Conservation (phyloP, 1,140 invertebrate genomes). For the Holcopasites calliopsidis region DNA sequence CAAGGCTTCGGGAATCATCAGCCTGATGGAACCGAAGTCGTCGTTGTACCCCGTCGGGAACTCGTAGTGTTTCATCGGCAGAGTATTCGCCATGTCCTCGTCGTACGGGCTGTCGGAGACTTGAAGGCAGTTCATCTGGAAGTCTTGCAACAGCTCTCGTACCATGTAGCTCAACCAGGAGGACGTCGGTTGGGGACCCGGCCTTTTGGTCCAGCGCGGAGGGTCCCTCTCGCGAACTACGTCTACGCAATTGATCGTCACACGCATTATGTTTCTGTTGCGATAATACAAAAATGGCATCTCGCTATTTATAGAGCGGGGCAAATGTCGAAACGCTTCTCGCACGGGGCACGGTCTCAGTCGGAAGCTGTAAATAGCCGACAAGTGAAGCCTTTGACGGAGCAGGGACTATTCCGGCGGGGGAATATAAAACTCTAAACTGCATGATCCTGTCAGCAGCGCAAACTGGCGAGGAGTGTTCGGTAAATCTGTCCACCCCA, state of each 20-base stretch:
- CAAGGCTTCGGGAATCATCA: conserved; percentile 93
- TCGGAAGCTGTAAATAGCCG: background rate
- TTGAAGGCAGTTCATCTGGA: conserved; percentile 89
- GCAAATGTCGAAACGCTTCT: too few species aligned
- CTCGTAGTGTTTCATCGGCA: conserved; percentile 94
- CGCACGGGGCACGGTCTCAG: too few species aligned
- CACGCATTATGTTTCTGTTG: background rate
- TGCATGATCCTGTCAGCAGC: background rate
- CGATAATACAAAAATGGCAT: too few species aligned
- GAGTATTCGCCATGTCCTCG: conserved; percentile 88
- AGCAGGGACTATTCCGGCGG: too few species aligned
- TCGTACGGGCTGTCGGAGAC: conserved; percentile 93
- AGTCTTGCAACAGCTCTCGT: conserved; percentile 89
- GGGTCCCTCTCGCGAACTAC: conserved; percentile 91
- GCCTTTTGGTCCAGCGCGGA: conserved; percentile 88
- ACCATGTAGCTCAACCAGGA: conserved; percentile 96
- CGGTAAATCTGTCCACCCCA: conserved; percentile 18
- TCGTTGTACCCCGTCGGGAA: conserved; percentile 97
- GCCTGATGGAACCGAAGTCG: conserved; percentile 93
- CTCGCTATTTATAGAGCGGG: too few species aligned
- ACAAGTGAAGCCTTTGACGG: too few species aligned
- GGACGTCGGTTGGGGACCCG: conserved; percentile 89
- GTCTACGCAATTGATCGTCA: conserved; percentile 78
- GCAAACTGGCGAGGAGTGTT: conserved; percentile 1
- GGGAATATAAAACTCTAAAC: background rate